Evolutionary conservation across 2,113 vertebrate species (phyloP), one percentile per base, ranked within the genome.

Genomic region (Rostratula benghalensis): DNA sequence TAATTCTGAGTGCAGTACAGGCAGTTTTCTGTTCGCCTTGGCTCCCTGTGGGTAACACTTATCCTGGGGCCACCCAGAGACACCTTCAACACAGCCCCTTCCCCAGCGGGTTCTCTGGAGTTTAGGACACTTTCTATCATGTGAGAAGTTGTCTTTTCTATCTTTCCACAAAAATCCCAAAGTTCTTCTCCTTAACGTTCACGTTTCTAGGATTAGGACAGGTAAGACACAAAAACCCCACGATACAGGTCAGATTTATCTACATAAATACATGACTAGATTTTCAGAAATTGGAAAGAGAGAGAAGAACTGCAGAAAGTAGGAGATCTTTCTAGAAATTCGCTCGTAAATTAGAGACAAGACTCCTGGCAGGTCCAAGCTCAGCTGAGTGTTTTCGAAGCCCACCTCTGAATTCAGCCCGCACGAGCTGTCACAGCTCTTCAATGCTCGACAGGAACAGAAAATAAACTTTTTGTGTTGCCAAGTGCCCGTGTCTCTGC

Each of bases 351-450:
- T 39, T 0, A 28, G 78, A 56, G 82, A 74, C 51, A 30, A 63
- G 0, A 0, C 9, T 90, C 59, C 59, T 24, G 56, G 33, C 51
- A 85, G 30, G 30, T 9, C 24, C 50, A 28, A 2, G 16, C 45
- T 13, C 83, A 18, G 4, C 0, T 0, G 30, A 48, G 41, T 7
- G 18, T 6, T 74, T 61, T 8, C 45, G 68, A 24, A 67, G 27
- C 18, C 31, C 24, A 25, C 60, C 39, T 74, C 81, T 23, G 15
- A 64, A 68, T 43, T 46, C 82, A 59, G 64, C 73, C 89, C 11
- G 2, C 37, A 37, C 35, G 3, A 64, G 14, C 6, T 31, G 28
- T 15, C 54, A 31, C 1, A 22, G 68, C 63, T 33, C 51, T 18
- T 5, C 3, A 39, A 20, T 5, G 30, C 86, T 61, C 43, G 9